A percentile compares a stretch with the other conserved stretches of the same genome.
Evolutionary conservation across 2,113 vertebrate species (phyloP).

Genomic region (Mesembrinibis cayennensis): DNA sequence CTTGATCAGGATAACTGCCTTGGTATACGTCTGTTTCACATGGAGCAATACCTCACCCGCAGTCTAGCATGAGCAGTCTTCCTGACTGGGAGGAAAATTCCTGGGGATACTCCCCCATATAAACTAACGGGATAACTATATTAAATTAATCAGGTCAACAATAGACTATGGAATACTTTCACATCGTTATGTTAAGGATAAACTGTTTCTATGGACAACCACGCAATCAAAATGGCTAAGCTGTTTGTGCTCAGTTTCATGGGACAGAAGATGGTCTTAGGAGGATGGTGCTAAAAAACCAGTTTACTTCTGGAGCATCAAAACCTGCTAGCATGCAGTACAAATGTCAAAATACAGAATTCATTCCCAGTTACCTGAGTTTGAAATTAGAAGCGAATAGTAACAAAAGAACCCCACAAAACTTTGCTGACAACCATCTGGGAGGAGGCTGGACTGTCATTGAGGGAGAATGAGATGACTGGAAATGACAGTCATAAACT

Average conservation of each 20-base stretch:
- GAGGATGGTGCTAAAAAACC: neutral
- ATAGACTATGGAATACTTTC: neutral
- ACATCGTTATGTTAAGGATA: neutral
- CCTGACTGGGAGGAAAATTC: neutral
- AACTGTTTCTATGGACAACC: neutral
- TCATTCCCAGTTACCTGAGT: rapidly evolving
- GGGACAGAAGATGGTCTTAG: neutral
- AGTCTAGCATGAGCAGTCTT: neutral
- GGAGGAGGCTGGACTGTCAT: neutral
- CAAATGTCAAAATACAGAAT: neutral
- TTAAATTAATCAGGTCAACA: neutral
- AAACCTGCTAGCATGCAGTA: neutral
- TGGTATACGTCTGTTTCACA: neutral
- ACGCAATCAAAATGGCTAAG: neutral
- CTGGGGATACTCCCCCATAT: neutral
- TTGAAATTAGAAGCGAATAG: neutral
- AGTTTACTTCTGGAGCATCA: neutral
- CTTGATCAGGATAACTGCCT: neutral
- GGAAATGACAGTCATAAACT: neutral
- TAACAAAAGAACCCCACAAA: neutral
- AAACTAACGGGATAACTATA: neutral
- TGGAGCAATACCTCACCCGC: neutral
- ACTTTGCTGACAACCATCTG: neutral
- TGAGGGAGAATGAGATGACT: neutral
- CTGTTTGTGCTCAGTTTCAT: neutral